Evolutionary conservation across 2,888 invertebrate species (phyloP), one percentile per base, ranked within the genome.

Genomic region (Cepaea hortensis): DNA sequence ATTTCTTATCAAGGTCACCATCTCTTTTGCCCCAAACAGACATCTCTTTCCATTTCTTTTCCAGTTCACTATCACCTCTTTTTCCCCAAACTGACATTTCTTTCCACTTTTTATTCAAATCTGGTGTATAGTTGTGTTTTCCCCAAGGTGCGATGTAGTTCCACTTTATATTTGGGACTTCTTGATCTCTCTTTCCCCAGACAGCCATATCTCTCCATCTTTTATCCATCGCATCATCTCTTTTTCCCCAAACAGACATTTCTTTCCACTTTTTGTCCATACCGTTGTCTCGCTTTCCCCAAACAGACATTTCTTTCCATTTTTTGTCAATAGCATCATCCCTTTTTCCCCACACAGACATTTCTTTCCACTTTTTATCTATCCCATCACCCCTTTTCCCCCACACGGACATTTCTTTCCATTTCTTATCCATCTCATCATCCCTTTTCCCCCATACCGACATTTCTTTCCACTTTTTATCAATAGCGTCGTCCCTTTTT

Each of bases 391-490:
- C 68, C 7, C 79, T 9, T 85, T 85, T 85, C 1, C 81, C 85
- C 85, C 85, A 85, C 1, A 79, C 85, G 5, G 85, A 68, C 77
- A 85, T 77, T 2, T 77, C 48, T 50, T 85, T 85, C 85, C 85
- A 85, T n/a, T 70, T 77, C 70, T 85, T 85, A 61, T 85, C 85
- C 6, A 85, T 62, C 3, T 15, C 35, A 9, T 79, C 79, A 23
- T 85, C 50, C n/a, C 85, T 65, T 79, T 85, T 85, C 1, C 85
- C 85, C 85, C 85, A 85, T 1, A 82, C 86, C 15, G 86, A 75
- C 86, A 86, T 86, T 65, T 81, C 65, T 50, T 82, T 86, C 86
- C 86, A 86, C 50, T 68, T 81, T 68, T 81, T 86, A 15, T 81
- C 81, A 7, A 82, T n/a, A 0, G 65, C 68, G 9, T 23, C 23